Base-by-base conservation (phyloP, 1,140 invertebrate genomes). In the Tenebrio molitor region DNA sequence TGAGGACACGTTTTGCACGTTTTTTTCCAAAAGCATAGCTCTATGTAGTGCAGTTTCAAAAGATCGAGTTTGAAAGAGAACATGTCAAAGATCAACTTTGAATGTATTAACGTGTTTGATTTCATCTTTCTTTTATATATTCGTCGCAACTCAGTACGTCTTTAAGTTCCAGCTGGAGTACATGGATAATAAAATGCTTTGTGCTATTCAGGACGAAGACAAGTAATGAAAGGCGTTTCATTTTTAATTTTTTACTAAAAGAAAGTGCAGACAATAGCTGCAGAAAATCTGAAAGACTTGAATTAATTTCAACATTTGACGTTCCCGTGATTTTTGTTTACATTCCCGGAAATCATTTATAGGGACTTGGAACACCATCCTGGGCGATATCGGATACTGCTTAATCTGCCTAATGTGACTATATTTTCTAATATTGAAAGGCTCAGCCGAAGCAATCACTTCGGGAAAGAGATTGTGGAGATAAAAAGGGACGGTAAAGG, bases 401-500 rank as follows among this genome's bases (percentile, higher is more conserved):
- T 39, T 39, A 39, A 39, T 39, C 36, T 39, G 3, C 25, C 25
- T 29, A 29, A 29, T 29, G 25, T 29, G 25, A 29, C 25, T 29
- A 29, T 29, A 29, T 29, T 29, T 4, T 39, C 36, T 39, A 39
- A 39, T 39, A 39, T 39, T 39, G 36, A 39, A 39, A 39, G 36
- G 5, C 4, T 39, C 2, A 12, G 36, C 2, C 2, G 12, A 39
- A n/a, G 12, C 12, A 39, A 39, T 39, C 12, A 12, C 36, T 39
- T 7, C 2, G 12, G 36, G 36, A 39, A 39, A 7, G 2, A n/a
- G 7, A 12, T 39, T 39, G 36, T 12, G 12, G n/a, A 39, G 2
- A 39, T 39, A 29, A 29, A 29, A 29, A 8, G 25, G 25, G 25
- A 29, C 8, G 25, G 25, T 8, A 29, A 29, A 29, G 3, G 25